phyloP scores from a whole-genome alignment of 2,888 invertebrate species.

The Germaria angustata region DNA sequence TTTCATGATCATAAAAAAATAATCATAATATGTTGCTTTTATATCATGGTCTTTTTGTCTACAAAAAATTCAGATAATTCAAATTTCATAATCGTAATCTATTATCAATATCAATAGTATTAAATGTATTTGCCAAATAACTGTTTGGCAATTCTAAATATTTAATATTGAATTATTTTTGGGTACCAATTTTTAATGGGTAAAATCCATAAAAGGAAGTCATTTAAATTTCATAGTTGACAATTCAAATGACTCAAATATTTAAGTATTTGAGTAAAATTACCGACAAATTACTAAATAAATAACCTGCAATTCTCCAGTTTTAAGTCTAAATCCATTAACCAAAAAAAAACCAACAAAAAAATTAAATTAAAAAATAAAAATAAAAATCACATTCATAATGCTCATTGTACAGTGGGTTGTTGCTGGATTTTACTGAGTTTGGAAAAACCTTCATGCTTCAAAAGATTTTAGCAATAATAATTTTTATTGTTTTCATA shows the following conservation, averaged over 20 bases:
- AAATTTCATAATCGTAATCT: no score
- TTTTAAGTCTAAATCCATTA: not conserved
- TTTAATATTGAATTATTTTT: not conserved
- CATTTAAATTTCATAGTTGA: slow-evolving; percentile 8
- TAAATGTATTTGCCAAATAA: no score
- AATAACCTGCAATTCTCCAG: slow-evolving; percentile 16
- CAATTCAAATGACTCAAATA: slow-evolving; percentile 27
- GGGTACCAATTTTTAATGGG: not conserved
- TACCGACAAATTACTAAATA: not conserved
- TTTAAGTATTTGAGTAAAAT: not conserved
- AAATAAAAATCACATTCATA: not conserved
- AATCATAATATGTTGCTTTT: no score
- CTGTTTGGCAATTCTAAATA: not conserved
- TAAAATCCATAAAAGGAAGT: slow-evolving; percentile 15
- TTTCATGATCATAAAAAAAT: no score
- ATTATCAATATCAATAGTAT: no score
- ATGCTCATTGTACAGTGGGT: not conserved
- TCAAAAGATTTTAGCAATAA: slow-evolving; percentile 63
- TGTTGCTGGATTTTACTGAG: slow-evolving; percentile 20
- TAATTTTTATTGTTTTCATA: slow-evolving; percentile 16
- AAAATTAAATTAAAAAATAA: not conserved
- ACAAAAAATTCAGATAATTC: no score
- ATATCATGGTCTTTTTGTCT: no score
- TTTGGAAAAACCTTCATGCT: slow-evolving; percentile 64
- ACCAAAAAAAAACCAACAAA: not conserved